Evolutionary conservation across 92 coral and sea anemone genomes (phyloP).

Genomic region (Nematostella vectensis): DNA sequence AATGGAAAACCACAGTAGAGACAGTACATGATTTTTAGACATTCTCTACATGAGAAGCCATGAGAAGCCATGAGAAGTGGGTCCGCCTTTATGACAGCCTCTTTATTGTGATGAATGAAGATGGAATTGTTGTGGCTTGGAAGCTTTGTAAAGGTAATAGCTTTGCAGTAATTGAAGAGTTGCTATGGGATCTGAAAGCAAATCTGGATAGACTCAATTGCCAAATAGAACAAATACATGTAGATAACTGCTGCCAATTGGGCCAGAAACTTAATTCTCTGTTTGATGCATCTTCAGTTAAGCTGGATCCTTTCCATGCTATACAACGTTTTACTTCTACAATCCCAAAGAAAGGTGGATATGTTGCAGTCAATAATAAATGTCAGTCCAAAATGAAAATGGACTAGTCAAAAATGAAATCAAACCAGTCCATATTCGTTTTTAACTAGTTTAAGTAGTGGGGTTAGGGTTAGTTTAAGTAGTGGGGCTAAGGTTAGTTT

Average conservation of each 20-base stretch:
- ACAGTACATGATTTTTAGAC: no score
- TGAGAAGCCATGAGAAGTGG: no score
- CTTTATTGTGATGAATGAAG: background rate
- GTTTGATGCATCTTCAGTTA: conserved; percentile 6
- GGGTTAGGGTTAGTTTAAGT: no score
- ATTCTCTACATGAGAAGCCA: no score
- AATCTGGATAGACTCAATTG: conserved; percentile 19
- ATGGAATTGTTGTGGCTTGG: conserved; percentile 12
- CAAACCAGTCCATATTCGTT: no score
- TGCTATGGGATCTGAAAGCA: conserved; percentile 9
- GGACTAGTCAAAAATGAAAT: no score
- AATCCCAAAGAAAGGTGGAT: conserved; percentile 2
- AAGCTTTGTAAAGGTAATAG: conserved; percentile 33
- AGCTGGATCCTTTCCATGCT: conserved; percentile 37
- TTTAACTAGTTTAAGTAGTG: no score
- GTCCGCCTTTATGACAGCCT: background rate
- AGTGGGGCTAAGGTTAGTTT: no score
- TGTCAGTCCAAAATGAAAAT: no score
- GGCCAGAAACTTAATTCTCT: conserved; percentile 17
- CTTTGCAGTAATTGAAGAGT: conserved; percentile 17
- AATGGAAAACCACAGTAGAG: no score
- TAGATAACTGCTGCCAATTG: conserved; percentile 32
- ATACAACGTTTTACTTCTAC: conserved; percentile 10
- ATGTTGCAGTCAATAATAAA: no score
- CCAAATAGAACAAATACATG: conserved; percentile 1